Evolutionary conservation across 2,113 vertebrate species (phyloP).

Genomic region (Apodemus sylvaticus): DNA sequence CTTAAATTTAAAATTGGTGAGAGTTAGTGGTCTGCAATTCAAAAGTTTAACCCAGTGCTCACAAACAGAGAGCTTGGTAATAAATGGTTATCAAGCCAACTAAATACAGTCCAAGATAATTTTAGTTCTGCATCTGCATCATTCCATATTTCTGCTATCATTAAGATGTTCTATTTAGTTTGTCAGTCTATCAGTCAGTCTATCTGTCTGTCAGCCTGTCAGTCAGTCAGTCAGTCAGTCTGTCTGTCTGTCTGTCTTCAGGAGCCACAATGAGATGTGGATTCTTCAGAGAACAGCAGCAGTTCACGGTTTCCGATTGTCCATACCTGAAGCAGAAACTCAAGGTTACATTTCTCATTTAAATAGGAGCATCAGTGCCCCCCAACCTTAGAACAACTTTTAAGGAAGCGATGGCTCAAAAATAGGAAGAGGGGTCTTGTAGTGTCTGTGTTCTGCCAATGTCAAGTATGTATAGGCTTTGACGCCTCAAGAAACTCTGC

Average conservation of each 20-base stretch:
- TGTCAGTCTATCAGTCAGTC: neutral
- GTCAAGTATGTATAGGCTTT: neutral
- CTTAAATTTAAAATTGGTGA: neutral
- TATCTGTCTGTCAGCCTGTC: neutral
- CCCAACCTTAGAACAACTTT: neutral
- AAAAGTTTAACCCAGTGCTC: neutral
- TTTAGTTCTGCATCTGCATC: neutral
- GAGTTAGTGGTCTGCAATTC: neutral
- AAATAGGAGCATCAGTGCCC: neutral
- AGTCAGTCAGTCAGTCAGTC: neutral
- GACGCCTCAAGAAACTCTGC: neutral
- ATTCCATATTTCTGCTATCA: neutral
- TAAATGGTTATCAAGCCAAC: neutral
- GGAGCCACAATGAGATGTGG: neutral
- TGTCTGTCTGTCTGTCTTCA: neutral
- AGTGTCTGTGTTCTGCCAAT: neutral
- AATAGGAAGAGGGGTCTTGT: neutral
- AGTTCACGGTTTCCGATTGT: neutral
- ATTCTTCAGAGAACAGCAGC: neutral
- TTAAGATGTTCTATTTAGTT: neutral
- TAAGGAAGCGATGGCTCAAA: neutral
- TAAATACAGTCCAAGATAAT: neutral
- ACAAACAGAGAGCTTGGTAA: neutral
- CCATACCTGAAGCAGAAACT: neutral
- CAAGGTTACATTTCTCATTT: neutral